Evolutionary conservation across 2,797 vertebrate genomes (phyloP), one percentile per base, ranked within the genome.

Genomic region (Sardinella longiceps): DNA sequence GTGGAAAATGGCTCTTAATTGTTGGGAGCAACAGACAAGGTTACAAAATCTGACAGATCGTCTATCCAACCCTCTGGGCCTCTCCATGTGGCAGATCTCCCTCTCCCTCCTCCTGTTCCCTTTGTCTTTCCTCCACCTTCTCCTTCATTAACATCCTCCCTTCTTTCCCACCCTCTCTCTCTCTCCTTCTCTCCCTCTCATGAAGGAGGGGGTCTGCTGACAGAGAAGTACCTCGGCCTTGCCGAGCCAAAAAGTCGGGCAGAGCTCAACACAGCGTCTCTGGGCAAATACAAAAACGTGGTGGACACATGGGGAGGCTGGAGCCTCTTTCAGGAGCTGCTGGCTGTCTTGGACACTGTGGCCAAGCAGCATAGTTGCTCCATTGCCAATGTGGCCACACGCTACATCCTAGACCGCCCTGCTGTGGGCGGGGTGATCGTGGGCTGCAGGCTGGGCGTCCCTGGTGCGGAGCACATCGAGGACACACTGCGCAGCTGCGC

Each of bases 281-380:
- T 92, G 58, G 90, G 90, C 1, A 93, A 90, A 85, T 92, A 91
- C 88, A 91, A 91, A 88, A 91, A 90, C 28, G 77, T 92, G 87
- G 89, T 93, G 1, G 80, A 92, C 81, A 33, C 85, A 28, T 92
- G 88, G 90, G 91, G 90, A 0, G 89, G 90, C 3, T 92, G 91
- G 91, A 84, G 63, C 53, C 87, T 93, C 33, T 93, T 94, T 82
- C 90, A 93, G 88, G 91, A 92, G 66, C 89, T 92, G 80, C 88
- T 92, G 20, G 87, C 88, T 28, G 74, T 87, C 87, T 87, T 92
- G 87, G 89, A 92, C 43, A 88, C 51, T 0, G 46, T 88, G 77
- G 89, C 89, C 43, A 86, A 84, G 87, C 81, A 83, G 85, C 89
- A 85, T 0, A 30, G 81, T 53, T 91, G 91, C 87, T 92, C 91